Base-by-base conservation (phyloP, 2,888 invertebrate species). In the Tetragonula carbonaria region DNA sequence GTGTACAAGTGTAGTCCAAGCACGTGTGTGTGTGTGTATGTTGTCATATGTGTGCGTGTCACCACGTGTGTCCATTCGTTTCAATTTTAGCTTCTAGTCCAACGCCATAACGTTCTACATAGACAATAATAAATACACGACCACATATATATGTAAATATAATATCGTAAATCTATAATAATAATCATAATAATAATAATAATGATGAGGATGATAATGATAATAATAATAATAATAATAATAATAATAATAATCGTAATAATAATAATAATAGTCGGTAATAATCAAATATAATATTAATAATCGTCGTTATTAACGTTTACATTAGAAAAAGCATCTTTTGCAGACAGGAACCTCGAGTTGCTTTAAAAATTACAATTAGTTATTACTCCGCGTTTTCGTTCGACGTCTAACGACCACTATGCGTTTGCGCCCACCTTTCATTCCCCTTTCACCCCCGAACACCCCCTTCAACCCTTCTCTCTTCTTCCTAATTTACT, bases 261-360 rank as follows among this genome's bases (percentile, higher is more conserved):
- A 89, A 90, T 91, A 90, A 86, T 51, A 16, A 88, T 85, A 86
- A 79, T 78, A 59, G 67, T 78, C 51, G 72, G 38, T 91, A 91
- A 91, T 91, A 90, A 86, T 92, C 90, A 91, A 93, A 93, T 93
- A 90, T 92, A 93, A 92, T 92, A 91, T 90, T 93, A 92, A 91
- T 92, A 92, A 90, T 91, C 88, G 90, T 89, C 88, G 87, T 90
- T 89, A 91, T 91, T 91, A 91, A 93, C 93, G 78, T 65, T 91
- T 93, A 93, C 89, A 92, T 93, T 90, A 89, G 86, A 93, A 92
- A 93, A 94, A 93, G 93, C 93, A 92, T 93, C 92, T 91, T 90
- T 91, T 91, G 91, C 91, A 90, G 93, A 93, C 93, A 93, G 93
- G 93, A 93, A 93, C 93, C 93, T 93, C 93, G 91, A 93, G 92